Evolutionary conservation across 2,113 vertebrate genomes (phyloP).

Genomic region (Mobula birostris): DNA sequence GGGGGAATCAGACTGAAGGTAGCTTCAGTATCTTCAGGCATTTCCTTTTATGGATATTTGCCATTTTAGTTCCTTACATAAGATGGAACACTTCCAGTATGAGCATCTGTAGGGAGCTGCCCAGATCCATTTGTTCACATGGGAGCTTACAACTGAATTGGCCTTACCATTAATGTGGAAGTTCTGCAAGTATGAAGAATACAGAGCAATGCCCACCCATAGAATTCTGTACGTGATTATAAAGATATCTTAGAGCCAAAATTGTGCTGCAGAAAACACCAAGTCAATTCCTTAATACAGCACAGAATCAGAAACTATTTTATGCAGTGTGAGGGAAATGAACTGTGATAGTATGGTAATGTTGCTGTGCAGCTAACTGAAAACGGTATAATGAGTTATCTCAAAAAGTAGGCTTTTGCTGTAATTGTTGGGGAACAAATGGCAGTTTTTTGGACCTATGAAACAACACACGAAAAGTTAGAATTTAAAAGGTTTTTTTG

Average conservation of each 20-base stretch:
- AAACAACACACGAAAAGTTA: not conserved
- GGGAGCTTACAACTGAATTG: not conserved
- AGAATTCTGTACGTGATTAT: not conserved
- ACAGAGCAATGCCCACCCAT: not conserved
- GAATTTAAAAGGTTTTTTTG: not conserved
- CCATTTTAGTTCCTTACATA: not conserved
- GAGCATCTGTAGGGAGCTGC: not conserved
- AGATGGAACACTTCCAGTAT: not conserved
- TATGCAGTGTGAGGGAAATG: not conserved
- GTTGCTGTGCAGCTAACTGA: not conserved
- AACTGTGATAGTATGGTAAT: not conserved
- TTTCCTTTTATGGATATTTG: not conserved
- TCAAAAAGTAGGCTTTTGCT: not conserved
- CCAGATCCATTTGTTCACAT: not conserved
- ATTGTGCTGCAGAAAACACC: not conserved
- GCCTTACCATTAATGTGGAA: not conserved
- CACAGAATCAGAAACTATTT: not conserved
- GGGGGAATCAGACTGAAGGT: not conserved
- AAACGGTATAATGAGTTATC: not conserved
- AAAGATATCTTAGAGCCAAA: not conserved
- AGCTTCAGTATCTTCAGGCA: not conserved
- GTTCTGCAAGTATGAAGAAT: not conserved
- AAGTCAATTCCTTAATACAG: constrained; percentile 3
- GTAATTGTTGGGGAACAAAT: not conserved
- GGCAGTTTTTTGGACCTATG: not conserved